Evolutionary conservation across 2,113 vertebrate species (phyloP).

Genomic region (Monopterus albus): DNA sequence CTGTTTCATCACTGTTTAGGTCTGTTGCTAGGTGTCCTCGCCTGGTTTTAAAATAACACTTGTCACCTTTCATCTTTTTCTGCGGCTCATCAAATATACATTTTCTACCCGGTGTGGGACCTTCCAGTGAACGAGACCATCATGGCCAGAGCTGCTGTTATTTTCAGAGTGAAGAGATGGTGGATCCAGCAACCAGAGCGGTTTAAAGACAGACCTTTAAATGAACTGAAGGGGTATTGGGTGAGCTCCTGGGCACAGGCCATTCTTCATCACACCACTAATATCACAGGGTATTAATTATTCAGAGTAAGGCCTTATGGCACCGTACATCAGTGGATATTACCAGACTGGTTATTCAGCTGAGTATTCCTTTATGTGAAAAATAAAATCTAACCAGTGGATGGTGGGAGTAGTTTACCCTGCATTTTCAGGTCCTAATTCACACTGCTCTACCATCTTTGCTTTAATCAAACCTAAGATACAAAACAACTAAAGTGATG

Average conservation of each 20-base stretch:
- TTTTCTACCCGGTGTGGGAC: slow-evolving; percentile 35
- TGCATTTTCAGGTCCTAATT: not conserved
- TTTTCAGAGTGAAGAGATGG: slow-evolving; percentile 30
- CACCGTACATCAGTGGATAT: slow-evolving; percentile 39
- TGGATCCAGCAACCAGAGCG: not conserved
- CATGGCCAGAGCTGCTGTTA: slow-evolving; percentile 7
- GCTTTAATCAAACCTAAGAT: not conserved
- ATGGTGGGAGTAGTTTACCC: not conserved
- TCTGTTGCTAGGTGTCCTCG: slow-evolving; percentile 6
- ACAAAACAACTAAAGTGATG: not conserved
- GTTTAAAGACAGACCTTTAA: slow-evolving; percentile 12
- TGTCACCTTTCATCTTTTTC: slow-evolving; percentile 48
- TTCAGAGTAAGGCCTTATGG: slow-evolving; percentile 52
- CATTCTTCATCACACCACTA: slow-evolving; percentile 48
- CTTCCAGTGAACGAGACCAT: slow-evolving; percentile 17
- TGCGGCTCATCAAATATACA: slow-evolving; percentile 52
- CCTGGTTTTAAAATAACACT: slow-evolving; percentile 20
- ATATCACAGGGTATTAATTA: slow-evolving; percentile 61
- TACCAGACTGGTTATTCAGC: slow-evolving; percentile 26
- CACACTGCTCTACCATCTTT: not conserved
- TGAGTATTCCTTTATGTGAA: slow-evolving; percentile 6
- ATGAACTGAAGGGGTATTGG: not conserved
- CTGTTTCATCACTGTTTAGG: slow-evolving; percentile 37
- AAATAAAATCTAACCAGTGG: not conserved
- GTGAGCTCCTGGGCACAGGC: slow-evolving; percentile 33